Evolutionary conservation across 2,113 vertebrate genomes (phyloP).

Genomic region (Chlorodrepanis virens): DNA sequence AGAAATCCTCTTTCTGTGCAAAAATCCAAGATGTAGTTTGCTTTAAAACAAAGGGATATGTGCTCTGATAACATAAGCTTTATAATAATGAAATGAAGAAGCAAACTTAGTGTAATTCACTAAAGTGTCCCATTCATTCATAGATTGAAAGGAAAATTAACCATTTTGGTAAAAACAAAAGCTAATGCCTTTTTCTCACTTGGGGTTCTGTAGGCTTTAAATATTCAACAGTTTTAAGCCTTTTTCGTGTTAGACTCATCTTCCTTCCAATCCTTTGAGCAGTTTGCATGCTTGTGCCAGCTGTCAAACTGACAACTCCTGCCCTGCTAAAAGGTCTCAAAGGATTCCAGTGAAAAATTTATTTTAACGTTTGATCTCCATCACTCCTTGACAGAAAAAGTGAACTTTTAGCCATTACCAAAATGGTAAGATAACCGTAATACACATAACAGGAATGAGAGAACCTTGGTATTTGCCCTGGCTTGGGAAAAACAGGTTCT

Average conservation of each 20-base stretch:
- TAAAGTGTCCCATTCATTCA: neutral
- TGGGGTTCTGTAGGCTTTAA: neutral
- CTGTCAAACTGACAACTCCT: neutral
- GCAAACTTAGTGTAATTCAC: neutral
- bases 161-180: neutral
- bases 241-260: neutral
- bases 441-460: neutral
- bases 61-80: neutral
- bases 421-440: neutral
- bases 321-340: neutral
- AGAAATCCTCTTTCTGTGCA: neutral
- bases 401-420: neutral
- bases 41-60: neutral
- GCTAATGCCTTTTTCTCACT: neutral
- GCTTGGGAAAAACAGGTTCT: neutral
- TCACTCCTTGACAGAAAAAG: neutral
- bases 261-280: neutral
- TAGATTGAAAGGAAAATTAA: neutral
- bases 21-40: neutral
- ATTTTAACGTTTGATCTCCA: neutral
- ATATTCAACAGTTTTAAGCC: neutral
- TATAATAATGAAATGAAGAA: neutral
- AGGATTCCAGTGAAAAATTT: neutral
- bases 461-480: neutral
- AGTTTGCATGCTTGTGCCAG: neutral